Percentiles rank a stretch among this genome's conserved stretches.
phyloP scores from a whole-genome alignment of 2,888 invertebrate genomes.

The Ichneumoninae sp. region DNA sequence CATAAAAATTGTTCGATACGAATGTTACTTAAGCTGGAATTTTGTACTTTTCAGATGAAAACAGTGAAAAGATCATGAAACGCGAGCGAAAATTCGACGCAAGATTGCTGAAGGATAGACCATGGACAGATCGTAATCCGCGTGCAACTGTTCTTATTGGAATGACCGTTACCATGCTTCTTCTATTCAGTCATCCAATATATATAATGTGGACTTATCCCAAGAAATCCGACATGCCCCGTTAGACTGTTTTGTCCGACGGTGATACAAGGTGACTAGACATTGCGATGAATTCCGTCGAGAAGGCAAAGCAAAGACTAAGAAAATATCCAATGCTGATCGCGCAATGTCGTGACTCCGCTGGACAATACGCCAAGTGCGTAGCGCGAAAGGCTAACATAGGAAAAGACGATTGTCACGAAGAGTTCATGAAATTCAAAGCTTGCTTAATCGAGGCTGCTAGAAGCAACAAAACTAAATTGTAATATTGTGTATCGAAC shows the following conservation, averaged over 20 bases:
- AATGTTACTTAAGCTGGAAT: background rate
- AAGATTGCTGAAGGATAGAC: conserved; percentile 83
- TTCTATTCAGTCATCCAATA: conserved; percentile 90
- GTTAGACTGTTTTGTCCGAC: conserved; percentile 74
- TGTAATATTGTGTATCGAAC: conserved; percentile 84
- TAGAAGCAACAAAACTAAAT: conserved; percentile 88
- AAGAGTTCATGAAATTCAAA: conserved; percentile 92
- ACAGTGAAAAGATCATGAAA: conserved; percentile 50
- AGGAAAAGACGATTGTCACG: conserved; percentile 89
- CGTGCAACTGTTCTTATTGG: conserved; percentile 84
- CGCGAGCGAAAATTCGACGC: background rate
- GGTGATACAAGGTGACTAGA: background rate
- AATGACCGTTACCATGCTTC: conserved; percentile 84
- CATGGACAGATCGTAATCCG: conserved; percentile 88
- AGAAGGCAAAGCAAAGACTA: conserved; percentile 90
- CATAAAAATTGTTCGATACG: background rate
- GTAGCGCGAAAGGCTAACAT: conserved; percentile 90
- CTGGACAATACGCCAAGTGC: conserved; percentile 91
- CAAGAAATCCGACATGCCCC: conserved; percentile 85
- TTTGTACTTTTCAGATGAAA: conserved; percentile 65
- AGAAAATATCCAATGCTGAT: conserved; percentile 91
- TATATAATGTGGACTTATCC: conserved; percentile 84
- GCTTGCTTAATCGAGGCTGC: conserved; percentile 90
- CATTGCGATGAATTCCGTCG: conserved; percentile 83
- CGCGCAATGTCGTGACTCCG: conserved; percentile 90